Evolutionary conservation across 1,140 invertebrate species (phyloP).

Genomic region (Aphelinus atriplicis): DNA sequence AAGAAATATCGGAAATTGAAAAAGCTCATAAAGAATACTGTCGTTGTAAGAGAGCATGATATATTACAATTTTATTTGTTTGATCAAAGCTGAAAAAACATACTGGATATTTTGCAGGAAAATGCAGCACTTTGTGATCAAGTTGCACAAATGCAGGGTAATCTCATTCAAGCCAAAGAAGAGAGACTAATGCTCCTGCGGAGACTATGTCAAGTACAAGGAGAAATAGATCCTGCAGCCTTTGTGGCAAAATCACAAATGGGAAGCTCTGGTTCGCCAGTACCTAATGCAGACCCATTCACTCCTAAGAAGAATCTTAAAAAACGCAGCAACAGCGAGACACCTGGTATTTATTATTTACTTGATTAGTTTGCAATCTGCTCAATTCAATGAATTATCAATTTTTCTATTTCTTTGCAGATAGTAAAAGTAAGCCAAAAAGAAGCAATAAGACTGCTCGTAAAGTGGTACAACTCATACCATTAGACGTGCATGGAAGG

Average conservation of each 20-base stretch:
- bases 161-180: constrained; percentile 78
- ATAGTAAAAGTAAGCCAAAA: constrained; percentile 55
- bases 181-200: constrained; percentile 78
- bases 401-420: constrained; percentile 43
- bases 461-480: constrained; percentile 71
- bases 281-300: constrained; percentile 48
- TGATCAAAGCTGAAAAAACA: neutral
- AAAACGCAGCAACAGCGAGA: constrained; percentile 52
- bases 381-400: neutral
- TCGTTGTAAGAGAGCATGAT: constrained; percentile 64
- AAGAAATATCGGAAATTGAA: constrained; percentile 68
- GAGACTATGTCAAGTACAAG: constrained; percentile 74
- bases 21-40: constrained; percentile 65
- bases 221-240: constrained; percentile 65
- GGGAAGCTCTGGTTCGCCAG: constrained; percentile 50
- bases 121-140: constrained; percentile 86
- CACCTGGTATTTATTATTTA: constrained; percentile 40
- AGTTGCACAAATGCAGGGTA: constrained; percentile 80
- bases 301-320: constrained; percentile 56
- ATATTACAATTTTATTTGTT: constrained; percentile 1
- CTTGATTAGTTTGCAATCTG: too few relatives aligned
- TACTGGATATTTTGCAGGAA: constrained; percentile 66
- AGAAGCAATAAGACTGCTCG: constrained; percentile 51
- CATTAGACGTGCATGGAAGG: constrained; percentile 74
- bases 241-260: constrained; percentile 51